A percentile compares a stretch with the other conserved stretches of the same genome.
Evolutionary conservation across 2,888 invertebrate species (phyloP).

Genomic region (Boloria euphrosyne): DNA sequence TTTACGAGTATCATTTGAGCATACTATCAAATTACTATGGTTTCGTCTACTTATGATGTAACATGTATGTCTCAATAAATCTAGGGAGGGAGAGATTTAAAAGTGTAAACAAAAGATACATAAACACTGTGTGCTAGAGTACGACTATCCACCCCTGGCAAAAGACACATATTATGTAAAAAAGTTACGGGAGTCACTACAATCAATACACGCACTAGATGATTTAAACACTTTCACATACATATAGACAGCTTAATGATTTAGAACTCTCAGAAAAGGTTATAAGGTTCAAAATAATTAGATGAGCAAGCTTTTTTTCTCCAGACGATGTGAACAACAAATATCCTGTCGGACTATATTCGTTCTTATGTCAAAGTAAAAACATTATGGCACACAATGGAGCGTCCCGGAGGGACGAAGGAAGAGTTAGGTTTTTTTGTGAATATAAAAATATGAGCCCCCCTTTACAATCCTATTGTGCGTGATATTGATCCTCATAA

Average conservation of each 20-base stretch:
- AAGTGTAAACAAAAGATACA: constrained; percentile 28
- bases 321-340: constrained; percentile 68
- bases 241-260: constrained; percentile 42
- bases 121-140: constrained; percentile 44
- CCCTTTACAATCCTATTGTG: constrained; percentile 80
- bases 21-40: not conserved
- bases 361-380: constrained; percentile 56
- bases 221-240: constrained; percentile 74
- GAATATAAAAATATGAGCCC: constrained; percentile 82
- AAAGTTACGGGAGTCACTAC: constrained; percentile 80
- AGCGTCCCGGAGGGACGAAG: constrained; percentile 56
- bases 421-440: constrained; percentile 79
- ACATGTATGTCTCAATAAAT: not conserved
- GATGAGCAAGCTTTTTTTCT: constrained; percentile 56
- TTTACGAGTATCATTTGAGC: no score
- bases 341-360: constrained; percentile 60
- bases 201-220: constrained; percentile 81
- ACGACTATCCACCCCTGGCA: constrained; percentile 61
- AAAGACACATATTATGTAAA: constrained; percentile 81
- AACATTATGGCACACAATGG: constrained; percentile 51
- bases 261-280: constrained; percentile 48
- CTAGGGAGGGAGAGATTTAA: constrained; percentile 2
- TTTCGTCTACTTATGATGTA: no score
- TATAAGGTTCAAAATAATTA: constrained; percentile 47
- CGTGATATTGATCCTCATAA: constrained; percentile 80